Conservation (phyloP, 2,113 vertebrate genomes). For the Pangasianodon hypophthalmus region DNA sequence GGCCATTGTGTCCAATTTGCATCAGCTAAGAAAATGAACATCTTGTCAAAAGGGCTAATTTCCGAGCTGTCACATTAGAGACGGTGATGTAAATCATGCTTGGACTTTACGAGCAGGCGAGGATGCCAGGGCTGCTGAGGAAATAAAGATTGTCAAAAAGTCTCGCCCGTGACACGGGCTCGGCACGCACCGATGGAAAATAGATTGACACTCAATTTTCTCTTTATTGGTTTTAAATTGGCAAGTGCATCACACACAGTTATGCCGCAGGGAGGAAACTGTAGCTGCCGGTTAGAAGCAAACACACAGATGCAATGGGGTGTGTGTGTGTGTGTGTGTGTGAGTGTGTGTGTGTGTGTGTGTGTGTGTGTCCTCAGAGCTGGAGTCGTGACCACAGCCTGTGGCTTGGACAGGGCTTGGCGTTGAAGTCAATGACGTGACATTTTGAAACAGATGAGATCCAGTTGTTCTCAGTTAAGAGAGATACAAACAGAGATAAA, state of each 20-base stretch:
- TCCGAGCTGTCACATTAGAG: conserved; percentile 55
- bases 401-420: neutral
- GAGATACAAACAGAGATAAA: neutral
- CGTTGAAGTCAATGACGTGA: neutral
- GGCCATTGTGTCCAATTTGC: neutral
- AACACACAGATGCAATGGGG: neutral
- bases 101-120: conserved; percentile 37
- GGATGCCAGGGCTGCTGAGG: conserved; percentile 11
- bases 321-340: neutral
- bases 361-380: neutral
- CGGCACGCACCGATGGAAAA: neutral
- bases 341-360: neutral
- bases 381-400: neutral
- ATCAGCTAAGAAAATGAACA: neutral
- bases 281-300: neutral
- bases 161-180: neutral
- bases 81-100: conserved; percentile 29
- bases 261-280: neutral
- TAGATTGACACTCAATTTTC: conserved; percentile 25
- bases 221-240: conserved; percentile 26
- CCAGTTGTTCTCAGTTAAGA: neutral
- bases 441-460: neutral
- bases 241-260: neutral
- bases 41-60: conserved; percentile 47
- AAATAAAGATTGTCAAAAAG: conserved; percentile 30